Conservation (phyloP, 1,140 invertebrate genomes). For the Cyphomyrmex costatus region DNA sequence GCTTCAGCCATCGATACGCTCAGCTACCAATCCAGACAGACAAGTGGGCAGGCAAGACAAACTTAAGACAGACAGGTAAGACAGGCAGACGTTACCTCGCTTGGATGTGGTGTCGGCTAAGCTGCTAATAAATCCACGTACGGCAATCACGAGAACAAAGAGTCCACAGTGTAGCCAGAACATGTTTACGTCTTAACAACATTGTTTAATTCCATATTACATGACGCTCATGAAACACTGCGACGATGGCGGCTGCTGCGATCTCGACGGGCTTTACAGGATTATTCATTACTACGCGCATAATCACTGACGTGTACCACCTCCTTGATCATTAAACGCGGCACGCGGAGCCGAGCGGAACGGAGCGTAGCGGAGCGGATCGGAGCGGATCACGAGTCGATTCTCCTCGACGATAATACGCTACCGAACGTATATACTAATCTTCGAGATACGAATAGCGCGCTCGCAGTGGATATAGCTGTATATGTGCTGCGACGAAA, state of each 20-base stretch:
- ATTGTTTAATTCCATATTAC: slow-evolving; percentile 87
- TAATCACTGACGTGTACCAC: slow-evolving; percentile 80
- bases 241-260: slow-evolving; percentile 72
- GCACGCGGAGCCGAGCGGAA: slow-evolving; percentile 64
- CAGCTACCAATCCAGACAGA: slow-evolving; percentile 10
- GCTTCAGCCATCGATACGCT: slow-evolving; percentile 10
- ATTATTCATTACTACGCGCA: slow-evolving; percentile 78
- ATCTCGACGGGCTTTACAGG: slow-evolving; percentile 52
- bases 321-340: slow-evolving; percentile 80
- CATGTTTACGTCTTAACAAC: slow-evolving; percentile 87
- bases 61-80: slow-evolving; percentile 31
- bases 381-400: slow-evolving; percentile 52
- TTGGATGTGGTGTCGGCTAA: slow-evolving; percentile 84
- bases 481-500: slow-evolving; percentile 17
- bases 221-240: slow-evolving; percentile 84
- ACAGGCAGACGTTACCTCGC: slow-evolving; percentile 82
- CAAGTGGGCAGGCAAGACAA: neutral
- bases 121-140: slow-evolving; percentile 86
- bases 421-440: slow-evolving; percentile 29
- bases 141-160: slow-evolving; percentile 86
- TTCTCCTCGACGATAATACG: neutral
- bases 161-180: slow-evolving; percentile 87
- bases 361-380: slow-evolving; percentile 49
- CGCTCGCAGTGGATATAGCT: neutral
- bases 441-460: slow-evolving; percentile 32